Conservation (phyloP, 2,888 invertebrate genomes). For the Polyploca ridens region DNA sequence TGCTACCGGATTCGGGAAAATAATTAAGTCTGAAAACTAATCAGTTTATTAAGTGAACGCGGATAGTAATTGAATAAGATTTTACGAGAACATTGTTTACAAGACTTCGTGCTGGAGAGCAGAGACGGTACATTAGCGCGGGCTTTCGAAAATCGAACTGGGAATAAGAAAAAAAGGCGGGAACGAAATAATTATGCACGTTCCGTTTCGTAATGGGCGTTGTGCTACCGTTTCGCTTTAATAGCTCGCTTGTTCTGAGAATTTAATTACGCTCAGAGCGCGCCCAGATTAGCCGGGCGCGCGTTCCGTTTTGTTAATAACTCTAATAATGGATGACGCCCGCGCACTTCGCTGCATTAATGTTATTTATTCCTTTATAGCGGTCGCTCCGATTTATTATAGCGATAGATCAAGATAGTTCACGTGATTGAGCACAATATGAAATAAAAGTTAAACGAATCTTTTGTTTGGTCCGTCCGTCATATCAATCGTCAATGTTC, state of each 20-base stretch:
- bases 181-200: conserved; percentile 85
- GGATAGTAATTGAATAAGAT: conserved; percentile 75
- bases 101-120: conserved; percentile 73
- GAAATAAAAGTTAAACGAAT: conserved; percentile 13
- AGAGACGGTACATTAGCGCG: conserved; percentile 77
- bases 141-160: conserved; percentile 77
- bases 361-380: conserved; percentile 52
- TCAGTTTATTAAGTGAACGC: conserved; percentile 68
- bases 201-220: conserved; percentile 82
- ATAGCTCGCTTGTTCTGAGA: conserved; percentile 82
- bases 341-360: conserved; percentile 56
- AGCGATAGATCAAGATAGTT: conserved; percentile 37
- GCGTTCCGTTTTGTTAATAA: conserved; percentile 82
- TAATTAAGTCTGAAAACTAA: conserved; percentile 67
- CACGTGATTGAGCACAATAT: conserved; percentile 19
- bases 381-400: conserved; percentile 45
- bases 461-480: conserved; percentile 37
- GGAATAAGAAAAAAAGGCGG: conserved; percentile 76
- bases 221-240: conserved; percentile 83
- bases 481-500: conserved; percentile 47
- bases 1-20: conserved; percentile 23
- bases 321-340: conserved; percentile 79
- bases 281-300: conserved; percentile 76
- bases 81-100: conserved; percentile 83
- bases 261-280: conserved; percentile 79